A percentile compares a stretch with the other conserved stretches of the same genome.
Conservation (phyloP, 2,113 vertebrate species). For the Pteropus alecto region DNA sequence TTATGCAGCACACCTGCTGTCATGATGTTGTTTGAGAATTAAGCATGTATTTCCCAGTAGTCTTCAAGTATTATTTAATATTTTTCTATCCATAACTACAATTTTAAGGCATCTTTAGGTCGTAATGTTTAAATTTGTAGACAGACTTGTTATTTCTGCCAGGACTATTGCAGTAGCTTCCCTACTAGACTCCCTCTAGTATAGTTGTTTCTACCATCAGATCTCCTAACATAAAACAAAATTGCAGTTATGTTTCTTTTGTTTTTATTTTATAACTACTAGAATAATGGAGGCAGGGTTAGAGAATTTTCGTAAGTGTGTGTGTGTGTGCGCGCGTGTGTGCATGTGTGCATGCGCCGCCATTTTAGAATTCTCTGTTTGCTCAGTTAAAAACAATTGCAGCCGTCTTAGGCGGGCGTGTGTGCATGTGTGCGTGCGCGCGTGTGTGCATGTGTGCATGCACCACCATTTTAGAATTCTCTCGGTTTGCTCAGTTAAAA, state of each 20-base stretch:
- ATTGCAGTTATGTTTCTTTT: neutral
- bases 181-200: neutral
- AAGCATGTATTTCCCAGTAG: neutral
- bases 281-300: neutral
- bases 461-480: neutral
- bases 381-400: neutral
- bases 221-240: neutral
- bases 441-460: too few species aligned
- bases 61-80: neutral
- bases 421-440: too few species aligned
- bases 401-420: neutral
- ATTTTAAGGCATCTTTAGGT: constrained; percentile 15
- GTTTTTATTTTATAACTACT: neutral
- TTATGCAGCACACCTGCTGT: neutral
- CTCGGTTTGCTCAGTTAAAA: neutral
- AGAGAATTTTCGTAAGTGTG: neutral
- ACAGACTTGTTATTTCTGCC: neutral
- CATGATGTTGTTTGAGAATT: constrained; percentile 16
- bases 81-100: neutral
- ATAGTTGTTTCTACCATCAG: neutral
- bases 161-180: neutral
- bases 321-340: too few species aligned
- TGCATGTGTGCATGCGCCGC: too few species aligned
- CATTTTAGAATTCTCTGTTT: constrained; percentile 17
- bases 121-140: neutral